Evolutionary conservation across 1,140 invertebrate species (phyloP), one percentile per base, ranked within the genome.

Genomic region (Zaprionus davidi): DNA sequence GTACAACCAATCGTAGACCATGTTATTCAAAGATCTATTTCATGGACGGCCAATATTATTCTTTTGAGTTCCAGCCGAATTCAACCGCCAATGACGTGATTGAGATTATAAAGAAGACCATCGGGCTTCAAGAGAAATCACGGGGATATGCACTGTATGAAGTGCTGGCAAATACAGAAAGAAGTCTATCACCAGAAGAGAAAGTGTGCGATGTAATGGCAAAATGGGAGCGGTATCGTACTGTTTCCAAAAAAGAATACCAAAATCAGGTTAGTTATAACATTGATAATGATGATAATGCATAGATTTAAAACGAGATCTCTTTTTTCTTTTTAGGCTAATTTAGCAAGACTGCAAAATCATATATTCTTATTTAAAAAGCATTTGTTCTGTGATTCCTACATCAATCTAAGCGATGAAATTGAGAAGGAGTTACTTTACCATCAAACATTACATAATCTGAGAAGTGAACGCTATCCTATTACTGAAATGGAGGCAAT

Each of bases 361-460:
- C 94, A 95, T 93, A 95, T 96, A 69, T 96, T 97, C 91, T 93
- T 97, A 26, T 96, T 97, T 87, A 97, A 99, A 94, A 99, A 99
- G 94, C 98, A 99, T 83, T 93, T 99, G 57, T 98, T 99, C 93
- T 95, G 97, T 81, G 97, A 96, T 93, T 95, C 95, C 71, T 98
- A 95, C 90, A 96, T 98, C 92, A 97, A 97, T 93, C 93, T 96
- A 76, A 96, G 95, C 64, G 97, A 98, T 93, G 96, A 96, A 0
- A 97, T 99, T 1, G 98, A 99, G 93, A 98, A 99, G 93, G 98
- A 99, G 93, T 93, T 99, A 24, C 92, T 99, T n/a, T 99, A 99
- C 93, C 97, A 99, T 93, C 98, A 99, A 94, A 96, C 98, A 34
- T 93, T 99, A 53, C 97, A 98, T 88, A 96, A 97, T 86, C 95